Evolutionary conservation across 2,888 invertebrate species (phyloP).

Genomic region (Protonemura montana): DNA sequence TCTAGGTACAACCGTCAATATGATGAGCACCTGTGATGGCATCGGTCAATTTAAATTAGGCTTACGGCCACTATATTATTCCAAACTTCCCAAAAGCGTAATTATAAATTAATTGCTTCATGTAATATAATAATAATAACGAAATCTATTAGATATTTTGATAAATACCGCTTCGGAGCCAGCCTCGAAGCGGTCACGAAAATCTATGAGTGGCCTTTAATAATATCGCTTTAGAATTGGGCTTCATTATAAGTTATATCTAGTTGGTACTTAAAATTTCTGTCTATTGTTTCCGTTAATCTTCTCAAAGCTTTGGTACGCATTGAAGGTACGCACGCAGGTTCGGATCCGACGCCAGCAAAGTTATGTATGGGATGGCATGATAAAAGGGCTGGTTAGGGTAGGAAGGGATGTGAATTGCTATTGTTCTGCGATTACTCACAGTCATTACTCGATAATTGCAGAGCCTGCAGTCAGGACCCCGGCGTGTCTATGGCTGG

Average conservation of each 20-base stretch:
- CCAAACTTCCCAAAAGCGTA: background rate
- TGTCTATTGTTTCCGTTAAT: constrained; percentile 33
- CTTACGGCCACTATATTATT: background rate
- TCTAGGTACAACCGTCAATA: background rate
- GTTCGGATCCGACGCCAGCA: background rate
- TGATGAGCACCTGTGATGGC: background rate
- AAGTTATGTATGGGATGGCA: constrained; percentile 25
- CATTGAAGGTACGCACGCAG: constrained; percentile 18
- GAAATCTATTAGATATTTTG: background rate
- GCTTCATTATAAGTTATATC: constrained; percentile 31
- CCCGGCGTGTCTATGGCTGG: background rate
- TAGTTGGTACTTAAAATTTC: constrained; percentile 31
- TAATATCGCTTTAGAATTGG: background rate
- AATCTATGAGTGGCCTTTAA: background rate
- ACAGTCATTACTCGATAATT: constrained; percentile 44
- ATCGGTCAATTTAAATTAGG: background rate
- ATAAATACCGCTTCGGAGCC: background rate
- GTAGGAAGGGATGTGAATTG: background rate
- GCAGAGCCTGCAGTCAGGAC: background rate
- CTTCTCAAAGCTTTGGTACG: constrained; percentile 28
- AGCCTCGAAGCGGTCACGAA: background rate
- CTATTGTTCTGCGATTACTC: constrained; percentile 44
- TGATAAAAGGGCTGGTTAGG: background rate
- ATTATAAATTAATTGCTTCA: background rate
- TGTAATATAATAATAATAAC: background rate